Percentiles rank a stretch among this genome's conserved stretches.
Conservation (phyloP, 2,797 vertebrate species). For the Remorina albescens region DNA sequence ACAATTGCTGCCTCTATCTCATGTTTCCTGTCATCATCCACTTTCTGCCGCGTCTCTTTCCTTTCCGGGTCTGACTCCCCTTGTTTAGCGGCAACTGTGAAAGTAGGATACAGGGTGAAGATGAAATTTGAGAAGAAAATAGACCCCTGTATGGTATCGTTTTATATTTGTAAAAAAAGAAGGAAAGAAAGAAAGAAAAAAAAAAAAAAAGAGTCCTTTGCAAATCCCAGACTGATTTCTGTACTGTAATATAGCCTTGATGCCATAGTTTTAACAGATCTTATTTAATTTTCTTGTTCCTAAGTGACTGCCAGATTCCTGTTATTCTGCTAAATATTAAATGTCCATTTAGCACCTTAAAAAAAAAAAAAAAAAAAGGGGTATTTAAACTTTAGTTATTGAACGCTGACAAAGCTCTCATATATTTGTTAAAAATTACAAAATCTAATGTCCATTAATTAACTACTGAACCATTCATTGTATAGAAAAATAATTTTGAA, state of each 20-base stretch:
- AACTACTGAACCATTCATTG: neutral
- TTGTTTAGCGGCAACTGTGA: conserved; percentile 97
- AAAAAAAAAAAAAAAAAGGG: neutral
- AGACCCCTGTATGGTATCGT: neutral
- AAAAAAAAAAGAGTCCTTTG: neutral
- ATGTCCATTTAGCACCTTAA: neutral
- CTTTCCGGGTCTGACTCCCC: conserved; percentile 97
- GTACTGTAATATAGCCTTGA: neutral
- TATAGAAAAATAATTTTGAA: neutral
- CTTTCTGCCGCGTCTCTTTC: conserved; percentile 98
- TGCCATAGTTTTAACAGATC: neutral
- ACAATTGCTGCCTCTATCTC: conserved; percentile 99
- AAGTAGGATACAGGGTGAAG: conserved; percentile 34
- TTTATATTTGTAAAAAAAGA: neutral
- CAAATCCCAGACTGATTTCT: neutral
- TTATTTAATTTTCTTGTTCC: conserved; percentile 4
- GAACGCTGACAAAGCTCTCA: neutral
- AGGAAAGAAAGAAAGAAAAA: too few species aligned
- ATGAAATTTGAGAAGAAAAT: neutral
- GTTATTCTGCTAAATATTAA: neutral
- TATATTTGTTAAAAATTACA: neutral
- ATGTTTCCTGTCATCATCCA: conserved; percentile 98
- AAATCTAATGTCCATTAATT: neutral
- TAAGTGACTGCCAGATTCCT: neutral
- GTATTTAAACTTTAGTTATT: neutral